Evolutionary conservation across 2,888 invertebrate genomes (phyloP).

Genomic region (Amblyjoppa fuscipennis): DNA sequence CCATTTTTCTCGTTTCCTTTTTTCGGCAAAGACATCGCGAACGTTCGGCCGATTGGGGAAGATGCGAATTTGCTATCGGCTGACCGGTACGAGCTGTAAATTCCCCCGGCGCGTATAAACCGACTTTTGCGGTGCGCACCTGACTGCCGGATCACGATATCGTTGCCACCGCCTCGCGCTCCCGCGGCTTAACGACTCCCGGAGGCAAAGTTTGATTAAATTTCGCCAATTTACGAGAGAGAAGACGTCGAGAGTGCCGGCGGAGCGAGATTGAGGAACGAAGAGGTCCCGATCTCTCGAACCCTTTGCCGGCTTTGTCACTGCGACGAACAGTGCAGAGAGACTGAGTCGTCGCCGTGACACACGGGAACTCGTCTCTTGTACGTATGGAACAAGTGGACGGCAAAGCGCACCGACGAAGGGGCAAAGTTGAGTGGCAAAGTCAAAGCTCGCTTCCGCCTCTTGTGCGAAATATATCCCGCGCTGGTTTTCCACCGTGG

Average conservation of each 20-base stretch:
- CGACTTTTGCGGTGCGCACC: conserved; percentile 45
- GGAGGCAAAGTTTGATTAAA: conserved; percentile 78
- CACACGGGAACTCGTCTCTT: not conserved
- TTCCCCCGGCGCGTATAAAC: not conserved
- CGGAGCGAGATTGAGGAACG: conserved; percentile 46
- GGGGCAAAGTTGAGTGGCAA: conserved; percentile 22
- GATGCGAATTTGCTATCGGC: not conserved
- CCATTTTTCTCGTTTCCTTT: too few species aligned
- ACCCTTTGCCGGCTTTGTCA: conserved; percentile 59
- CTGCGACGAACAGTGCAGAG: conserved; percentile 40
- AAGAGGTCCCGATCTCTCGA: conserved; percentile 7
- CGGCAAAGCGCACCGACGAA: conserved; percentile 3
- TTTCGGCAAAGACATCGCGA: too few species aligned
- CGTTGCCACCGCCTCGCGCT: conserved; percentile 14
- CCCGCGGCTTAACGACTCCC: conserved; percentile 44
- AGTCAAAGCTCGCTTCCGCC: conserved; percentile 32
- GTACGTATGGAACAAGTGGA: not conserved
- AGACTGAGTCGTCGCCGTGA: conserved; percentile 30
- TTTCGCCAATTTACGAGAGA: conserved; percentile 76
- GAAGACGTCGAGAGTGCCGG: conserved; percentile 19
- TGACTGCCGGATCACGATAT: conserved; percentile 58
- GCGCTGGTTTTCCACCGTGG: not conserved
- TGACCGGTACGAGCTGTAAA: conserved; percentile 12
- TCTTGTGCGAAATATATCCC: conserved; percentile 1
- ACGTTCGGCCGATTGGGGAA: not conserved